Base-by-base conservation (phyloP, 2,888 invertebrate genomes). In the Amphimallon solstitiale region DNA sequence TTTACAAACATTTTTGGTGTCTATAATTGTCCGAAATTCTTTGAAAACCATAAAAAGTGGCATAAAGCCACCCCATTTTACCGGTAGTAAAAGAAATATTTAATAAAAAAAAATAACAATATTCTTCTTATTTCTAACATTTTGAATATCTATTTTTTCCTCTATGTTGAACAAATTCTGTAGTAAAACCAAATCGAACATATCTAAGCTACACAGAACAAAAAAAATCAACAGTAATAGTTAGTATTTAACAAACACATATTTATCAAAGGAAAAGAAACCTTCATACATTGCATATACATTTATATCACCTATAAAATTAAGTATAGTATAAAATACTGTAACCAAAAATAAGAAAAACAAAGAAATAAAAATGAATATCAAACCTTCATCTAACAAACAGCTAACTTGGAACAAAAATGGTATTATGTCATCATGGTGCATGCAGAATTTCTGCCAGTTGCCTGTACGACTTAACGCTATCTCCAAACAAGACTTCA, bases 401-500 rank as follows among this genome's bases (percentile, higher is more conserved):
- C 95, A 92, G 75, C 95, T 93, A 49, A 93, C 92, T 67, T 92
- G 87, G 76, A 97, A 87, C 76, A 97, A 90, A 73, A 94, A 91
- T 21, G 95, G 86, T 51, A 97, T 88, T 2, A 91, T 90, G 70
- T 88, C 88, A 23, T 90, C 89, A 75, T 92, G 90, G 35, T 87
- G 86, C 1, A 88, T 81, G 77, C 95, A 96, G 80, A 93, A 93
- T 77, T 91, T 88, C 82, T 98, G 97, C 98, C 98, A 98, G 84
- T 98, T 98, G 72, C 93, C 91, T 0, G 96, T 95, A 61, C 98
- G 90, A 60, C 91, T 90, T 59, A 91, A 89, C 35, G 97, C 97
- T 65, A 98, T 94, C 81, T 98, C 98, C 56, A 93, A 90, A 75
- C 97, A 97, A 2, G 93, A 92, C 81, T 97, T 97, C 69, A 98